A percentile compares a stretch with the other conserved stretches of the same genome.
These are phyloP conservation scores for Pelusios castaneus DNA, from an alignment of 2,113 vertebrate genomes.

Conservation along the genomic window DNA sequence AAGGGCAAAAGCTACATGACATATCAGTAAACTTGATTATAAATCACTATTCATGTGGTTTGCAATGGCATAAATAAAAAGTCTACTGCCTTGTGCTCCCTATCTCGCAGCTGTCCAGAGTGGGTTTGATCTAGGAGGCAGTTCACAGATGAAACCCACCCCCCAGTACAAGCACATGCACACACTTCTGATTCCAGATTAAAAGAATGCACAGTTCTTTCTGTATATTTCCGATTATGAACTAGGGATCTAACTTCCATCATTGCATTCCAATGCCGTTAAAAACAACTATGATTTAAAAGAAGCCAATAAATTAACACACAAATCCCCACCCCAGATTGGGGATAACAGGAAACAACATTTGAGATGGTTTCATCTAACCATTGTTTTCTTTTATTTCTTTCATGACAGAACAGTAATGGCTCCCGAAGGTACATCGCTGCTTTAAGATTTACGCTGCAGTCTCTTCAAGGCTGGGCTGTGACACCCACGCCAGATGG, in stretches of 20 bases:
- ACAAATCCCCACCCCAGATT: background rate
- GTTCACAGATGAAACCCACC: background rate
- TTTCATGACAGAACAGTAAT: constrained; percentile 23
- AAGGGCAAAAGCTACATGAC: background rate
- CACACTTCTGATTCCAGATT: background rate
- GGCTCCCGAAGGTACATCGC: background rate
- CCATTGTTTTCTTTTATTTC: background rate
- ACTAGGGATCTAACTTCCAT: background rate
- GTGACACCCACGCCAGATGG: background rate
- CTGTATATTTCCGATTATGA: background rate
- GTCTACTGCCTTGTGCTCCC: background rate
- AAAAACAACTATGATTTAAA: background rate
- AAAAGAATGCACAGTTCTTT: background rate
- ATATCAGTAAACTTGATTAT: background rate
- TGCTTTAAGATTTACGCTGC: constrained; percentile 12
- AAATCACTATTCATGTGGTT: background rate
- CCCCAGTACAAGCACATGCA: background rate
- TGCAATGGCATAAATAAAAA: background rate
- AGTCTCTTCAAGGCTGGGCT: background rate
- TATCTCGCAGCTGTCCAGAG: background rate
- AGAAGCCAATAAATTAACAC: background rate
- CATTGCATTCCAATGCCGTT: background rate
- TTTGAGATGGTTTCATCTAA: background rate
- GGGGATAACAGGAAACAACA: background rate
- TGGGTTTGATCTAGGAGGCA: background rate